Evolutionary conservation across 2,797 vertebrate species (phyloP).

Genomic region (Pangasius larnaudii): DNA sequence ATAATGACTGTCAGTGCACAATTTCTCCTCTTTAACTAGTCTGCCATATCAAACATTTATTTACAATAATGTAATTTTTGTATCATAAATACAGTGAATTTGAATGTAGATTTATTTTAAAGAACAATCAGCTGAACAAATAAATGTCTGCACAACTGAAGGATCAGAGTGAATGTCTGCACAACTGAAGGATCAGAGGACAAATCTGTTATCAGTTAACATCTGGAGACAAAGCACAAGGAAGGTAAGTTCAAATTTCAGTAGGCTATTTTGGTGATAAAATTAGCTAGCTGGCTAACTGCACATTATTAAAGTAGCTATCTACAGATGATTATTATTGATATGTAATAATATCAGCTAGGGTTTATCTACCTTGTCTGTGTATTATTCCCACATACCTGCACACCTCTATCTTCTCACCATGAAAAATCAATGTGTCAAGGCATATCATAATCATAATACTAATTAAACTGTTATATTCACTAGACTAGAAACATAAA

Average conservation of each 20-base stretch:
- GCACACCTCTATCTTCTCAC: background rate
- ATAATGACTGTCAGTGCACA: background rate
- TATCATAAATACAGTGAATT: background rate
- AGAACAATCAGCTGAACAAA: background rate
- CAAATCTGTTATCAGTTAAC: background rate
- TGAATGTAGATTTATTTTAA: background rate
- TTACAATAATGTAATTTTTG: background rate
- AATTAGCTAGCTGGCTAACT: background rate
- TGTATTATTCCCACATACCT: background rate
- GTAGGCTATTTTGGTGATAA: background rate
- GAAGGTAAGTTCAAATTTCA: background rate
- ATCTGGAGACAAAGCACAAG: background rate
- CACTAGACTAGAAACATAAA: background rate
- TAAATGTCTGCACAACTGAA: background rate
- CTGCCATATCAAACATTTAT: background rate
- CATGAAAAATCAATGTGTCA: background rate
- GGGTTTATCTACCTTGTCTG: background rate
- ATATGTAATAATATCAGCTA: background rate
- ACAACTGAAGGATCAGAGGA: background rate
- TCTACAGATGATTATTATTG: background rate
- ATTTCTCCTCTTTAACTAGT: background rate
- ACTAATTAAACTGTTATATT: background rate
- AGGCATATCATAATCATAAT: background rate
- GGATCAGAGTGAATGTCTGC: background rate
- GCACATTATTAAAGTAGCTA: background rate